Percentiles rank a stretch among this genome's conserved stretches.
Evolutionary conservation across 35 echinoderm and acorn worm species (phyloP).

Genomic region (Ophioderma brevispina): DNA sequence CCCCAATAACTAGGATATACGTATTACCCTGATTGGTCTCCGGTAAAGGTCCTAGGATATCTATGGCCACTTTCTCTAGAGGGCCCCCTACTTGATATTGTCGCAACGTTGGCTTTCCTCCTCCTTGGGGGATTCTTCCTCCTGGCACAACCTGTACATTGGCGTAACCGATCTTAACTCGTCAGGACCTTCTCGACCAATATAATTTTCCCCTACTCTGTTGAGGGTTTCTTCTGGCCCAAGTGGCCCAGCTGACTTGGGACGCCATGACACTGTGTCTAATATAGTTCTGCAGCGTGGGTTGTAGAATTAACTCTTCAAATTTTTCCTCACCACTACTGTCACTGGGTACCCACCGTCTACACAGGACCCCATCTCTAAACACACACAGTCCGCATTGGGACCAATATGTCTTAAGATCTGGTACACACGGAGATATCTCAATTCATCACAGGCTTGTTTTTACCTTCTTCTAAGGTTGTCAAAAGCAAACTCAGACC

Average conservation of each 20-base stretch:
- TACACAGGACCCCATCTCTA: no score
- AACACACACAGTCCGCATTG: no score
- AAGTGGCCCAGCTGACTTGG: conserved; percentile 17
- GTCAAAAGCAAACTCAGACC: no score
- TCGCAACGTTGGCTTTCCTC: conserved; percentile 25
- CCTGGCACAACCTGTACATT: conserved; percentile 31
- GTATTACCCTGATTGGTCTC: conserved; percentile 45
- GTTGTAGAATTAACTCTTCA: background rate
- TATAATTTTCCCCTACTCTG: conserved; percentile 32
- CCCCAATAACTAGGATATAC: conserved; percentile 59
- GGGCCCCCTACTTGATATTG: conserved; percentile 52
- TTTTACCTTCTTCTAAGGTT: no score
- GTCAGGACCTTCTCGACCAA: conserved; percentile 12
- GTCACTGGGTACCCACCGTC: no score
- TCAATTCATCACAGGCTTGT: no score
- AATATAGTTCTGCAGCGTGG: background rate
- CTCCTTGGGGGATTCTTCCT: conserved; percentile 21
- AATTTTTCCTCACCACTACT: no score
- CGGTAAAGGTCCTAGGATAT: conserved; percentile 70
- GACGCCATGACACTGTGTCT: conserved; percentile 15
- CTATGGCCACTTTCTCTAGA: conserved; percentile 68
- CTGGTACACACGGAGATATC: no score
- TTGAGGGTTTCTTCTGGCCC: conserved; percentile 6
- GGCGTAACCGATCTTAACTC: conserved; percentile 15
- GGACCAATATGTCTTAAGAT: no score